These are phyloP conservation scores for Oeneis ivallda DNA, from an alignment of 2,888 invertebrate genomes.

Conservation along the genomic window DNA sequence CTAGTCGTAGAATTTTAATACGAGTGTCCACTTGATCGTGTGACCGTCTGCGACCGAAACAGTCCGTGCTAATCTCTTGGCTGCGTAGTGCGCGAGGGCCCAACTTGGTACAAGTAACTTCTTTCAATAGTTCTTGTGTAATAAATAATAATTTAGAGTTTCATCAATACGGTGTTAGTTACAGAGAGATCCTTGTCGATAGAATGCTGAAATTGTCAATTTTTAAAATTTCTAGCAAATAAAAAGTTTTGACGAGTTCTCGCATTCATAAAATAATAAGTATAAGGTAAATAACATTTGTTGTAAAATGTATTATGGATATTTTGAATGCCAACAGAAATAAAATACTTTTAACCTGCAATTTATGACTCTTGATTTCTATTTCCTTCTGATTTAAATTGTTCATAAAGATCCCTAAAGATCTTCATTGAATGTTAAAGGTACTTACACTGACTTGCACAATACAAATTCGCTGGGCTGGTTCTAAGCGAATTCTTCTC, in stretches of 20 bases:
- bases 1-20: too few species aligned
- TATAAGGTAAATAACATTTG: slow-evolving; percentile 67
- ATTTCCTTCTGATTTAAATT: neutral
- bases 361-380: slow-evolving; percentile 20
- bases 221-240: slow-evolving; percentile 73
- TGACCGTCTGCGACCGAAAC: too few species aligned
- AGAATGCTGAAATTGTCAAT: slow-evolving; percentile 73
- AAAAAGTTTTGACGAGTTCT: slow-evolving; percentile 63
- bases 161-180: slow-evolving; percentile 5
- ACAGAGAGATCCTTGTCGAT: slow-evolving; percentile 38
- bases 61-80: too few species aligned
- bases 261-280: slow-evolving; percentile 64
- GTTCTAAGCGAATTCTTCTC: too few species aligned
- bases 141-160: neutral
- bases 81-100: too few species aligned
- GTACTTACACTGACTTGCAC: too few species aligned
- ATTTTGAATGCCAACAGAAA: slow-evolving; percentile 78
- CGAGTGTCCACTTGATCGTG: too few species aligned
- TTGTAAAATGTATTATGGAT: slow-evolving; percentile 77
- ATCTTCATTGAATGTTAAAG: too few species aligned
- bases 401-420: too few species aligned
- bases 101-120: neutral
- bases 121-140: slow-evolving; percentile 6
- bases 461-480: too few species aligned
- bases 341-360: slow-evolving; percentile 65